Evolutionary conservation across 2,888 invertebrate species (phyloP).

Genomic region (Drosophila acutilabella): DNA sequence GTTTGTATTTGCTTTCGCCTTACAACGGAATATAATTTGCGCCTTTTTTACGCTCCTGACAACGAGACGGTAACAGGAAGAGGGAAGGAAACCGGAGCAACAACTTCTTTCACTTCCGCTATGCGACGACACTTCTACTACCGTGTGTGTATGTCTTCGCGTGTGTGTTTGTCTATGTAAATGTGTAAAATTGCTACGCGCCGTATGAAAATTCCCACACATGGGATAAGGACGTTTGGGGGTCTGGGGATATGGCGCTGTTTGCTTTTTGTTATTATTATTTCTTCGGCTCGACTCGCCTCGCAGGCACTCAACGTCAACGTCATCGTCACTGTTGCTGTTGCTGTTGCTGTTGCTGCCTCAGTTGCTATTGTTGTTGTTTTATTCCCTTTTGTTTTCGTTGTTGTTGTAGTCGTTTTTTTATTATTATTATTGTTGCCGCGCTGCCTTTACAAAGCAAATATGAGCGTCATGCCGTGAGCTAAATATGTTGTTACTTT

Average conservation of each 20-base stretch:
- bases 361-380: slow-evolving; percentile 7
- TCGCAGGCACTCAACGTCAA: slow-evolving; percentile 67
- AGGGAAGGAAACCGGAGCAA: slow-evolving; percentile 37
- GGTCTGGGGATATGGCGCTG: slow-evolving; percentile 38
- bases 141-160: slow-evolving; percentile 12
- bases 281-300: slow-evolving; percentile 59
- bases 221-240: slow-evolving; percentile 9
- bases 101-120: slow-evolving; percentile 78
- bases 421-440: slow-evolving; percentile 72
- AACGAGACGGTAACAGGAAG: slow-evolving; percentile 15
- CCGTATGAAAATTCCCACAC: slow-evolving; percentile 75
- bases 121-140: slow-evolving; percentile 71
- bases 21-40: slow-evolving; percentile 79
- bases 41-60: slow-evolving; percentile 57
- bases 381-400: slow-evolving; percentile 22
- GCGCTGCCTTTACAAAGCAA: slow-evolving; percentile 71
- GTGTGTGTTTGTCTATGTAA: slow-evolving; percentile 75
- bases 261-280: slow-evolving; percentile 79
- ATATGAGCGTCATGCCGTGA: slow-evolving; percentile 71
- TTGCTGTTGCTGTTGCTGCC: slow-evolving; percentile 23
- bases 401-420: slow-evolving; percentile 26
- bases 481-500: slow-evolving; percentile 78
- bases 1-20: slow-evolving; percentile 57
- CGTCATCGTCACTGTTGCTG: slow-evolving; percentile 51
- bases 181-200: slow-evolving; percentile 81